A percentile compares a stretch with the other conserved stretches of the same genome.
These are phyloP conservation scores for Pseudolaguvia tuberculata DNA, from an alignment of 2,113 vertebrate genomes.

Conservation along the genomic window DNA sequence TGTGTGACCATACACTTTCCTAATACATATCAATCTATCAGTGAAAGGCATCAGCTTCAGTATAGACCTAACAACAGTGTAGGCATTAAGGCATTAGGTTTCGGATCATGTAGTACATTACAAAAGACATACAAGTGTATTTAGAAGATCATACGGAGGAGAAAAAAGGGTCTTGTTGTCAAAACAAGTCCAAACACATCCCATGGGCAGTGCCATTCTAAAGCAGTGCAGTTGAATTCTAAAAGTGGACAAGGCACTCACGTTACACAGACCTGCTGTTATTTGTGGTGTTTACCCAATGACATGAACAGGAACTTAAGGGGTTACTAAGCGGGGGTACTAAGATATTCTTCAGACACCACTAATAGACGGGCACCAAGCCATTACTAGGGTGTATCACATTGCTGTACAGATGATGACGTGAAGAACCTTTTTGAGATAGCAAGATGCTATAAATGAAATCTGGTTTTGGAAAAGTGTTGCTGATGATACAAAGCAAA, in stretches of 20 bases:
- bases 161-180: slow-evolving; percentile 41
- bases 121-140: no score
- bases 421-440: slow-evolving; percentile 27
- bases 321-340: slow-evolving; percentile 47
- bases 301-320: slow-evolving; percentile 47
- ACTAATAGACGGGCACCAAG: slow-evolving; percentile 35
- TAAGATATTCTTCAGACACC: slow-evolving; percentile 43
- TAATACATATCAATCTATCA: neutral
- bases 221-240: slow-evolving; percentile 42
- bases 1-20: neutral
- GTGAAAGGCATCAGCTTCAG: neutral
- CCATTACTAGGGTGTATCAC: slow-evolving; percentile 41
- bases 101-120: slow-evolving; percentile 21
- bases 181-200: slow-evolving; percentile 46
- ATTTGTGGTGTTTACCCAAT: slow-evolving; percentile 51
- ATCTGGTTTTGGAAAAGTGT: slow-evolving; percentile 2
- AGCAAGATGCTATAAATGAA: slow-evolving; percentile 10
- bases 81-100: slow-evolving; percentile 6
- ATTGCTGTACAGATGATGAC: slow-evolving; percentile 42
- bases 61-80: neutral
- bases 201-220: slow-evolving; percentile 48
- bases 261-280: slow-evolving; percentile 49
- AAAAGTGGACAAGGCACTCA: slow-evolving; percentile 42
- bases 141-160: slow-evolving; percentile 33
- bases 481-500: neutral